Evolutionary conservation across 2,888 invertebrate species (phyloP).

Genomic region (Bembecia ichneumoniformis): DNA sequence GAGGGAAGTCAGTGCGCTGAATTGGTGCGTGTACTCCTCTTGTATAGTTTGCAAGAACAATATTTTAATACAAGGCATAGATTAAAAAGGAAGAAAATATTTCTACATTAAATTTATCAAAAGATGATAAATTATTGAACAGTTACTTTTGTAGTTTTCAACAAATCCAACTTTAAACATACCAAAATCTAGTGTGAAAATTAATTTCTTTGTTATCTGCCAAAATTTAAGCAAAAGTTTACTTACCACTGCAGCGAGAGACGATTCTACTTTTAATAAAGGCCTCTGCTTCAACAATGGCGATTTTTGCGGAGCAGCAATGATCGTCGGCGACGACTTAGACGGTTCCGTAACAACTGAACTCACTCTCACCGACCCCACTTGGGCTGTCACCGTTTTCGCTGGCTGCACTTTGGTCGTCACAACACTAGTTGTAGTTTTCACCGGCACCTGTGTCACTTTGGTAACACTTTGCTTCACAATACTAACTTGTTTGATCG

Average conservation of each 20-base stretch:
- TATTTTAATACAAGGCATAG: too few relatives aligned
- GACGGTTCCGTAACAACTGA: conserved; percentile 17
- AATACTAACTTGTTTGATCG: conserved; percentile 12
- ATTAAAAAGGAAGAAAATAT: too few relatives aligned
- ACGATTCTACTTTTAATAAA: conserved; percentile 35
- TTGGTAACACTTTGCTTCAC: conserved; percentile 9
- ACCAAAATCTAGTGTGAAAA: too few relatives aligned
- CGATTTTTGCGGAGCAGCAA: conserved; percentile 39
- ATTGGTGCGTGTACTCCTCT: too few relatives aligned
- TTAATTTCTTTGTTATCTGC: too few relatives aligned
- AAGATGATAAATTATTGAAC: too few relatives aligned
- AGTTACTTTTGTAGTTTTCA: too few relatives aligned
- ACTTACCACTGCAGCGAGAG: conserved; percentile 25
- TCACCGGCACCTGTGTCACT: conserved; percentile 1
- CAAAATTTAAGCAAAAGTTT: too few relatives aligned
- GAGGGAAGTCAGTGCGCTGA: too few relatives aligned
- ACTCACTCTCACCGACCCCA: conserved; percentile 1
- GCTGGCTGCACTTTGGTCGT: neutral
- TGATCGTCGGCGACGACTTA: conserved; percentile 35
- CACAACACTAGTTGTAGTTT: conserved; percentile 3
- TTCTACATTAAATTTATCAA: too few relatives aligned
- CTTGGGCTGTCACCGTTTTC: conserved; percentile 13
- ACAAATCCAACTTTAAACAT: too few relatives aligned
- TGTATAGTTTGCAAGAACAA: too few relatives aligned
- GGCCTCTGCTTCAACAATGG: conserved; percentile 51